Evolutionary conservation across 2,888 invertebrate species (phyloP).

Genomic region (Anodontia alba): DNA sequence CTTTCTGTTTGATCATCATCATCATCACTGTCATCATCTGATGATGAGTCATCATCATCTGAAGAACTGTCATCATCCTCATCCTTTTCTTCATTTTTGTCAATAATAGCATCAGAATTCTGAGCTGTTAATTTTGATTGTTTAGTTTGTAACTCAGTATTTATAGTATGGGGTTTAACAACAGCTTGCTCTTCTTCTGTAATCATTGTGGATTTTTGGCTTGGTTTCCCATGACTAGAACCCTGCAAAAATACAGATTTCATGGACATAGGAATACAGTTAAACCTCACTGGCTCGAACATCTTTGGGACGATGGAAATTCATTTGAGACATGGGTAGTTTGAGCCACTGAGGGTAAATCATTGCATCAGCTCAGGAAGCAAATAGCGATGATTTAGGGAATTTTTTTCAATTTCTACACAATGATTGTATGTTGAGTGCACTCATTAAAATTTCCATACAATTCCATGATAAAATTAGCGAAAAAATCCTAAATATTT

Average conservation of each 20-base stretch:
- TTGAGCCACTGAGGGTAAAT: no score
- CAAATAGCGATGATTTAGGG: no score
- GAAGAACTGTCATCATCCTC: slow-evolving; percentile 29
- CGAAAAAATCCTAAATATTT: no score
- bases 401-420: no score
- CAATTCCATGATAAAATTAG: no score
- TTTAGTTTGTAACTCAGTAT: background rate
- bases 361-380: no score
- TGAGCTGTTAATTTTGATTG: background rate
- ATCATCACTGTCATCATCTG: slow-evolving; percentile 35
- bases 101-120: slow-evolving; percentile 38
- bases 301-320: no score
- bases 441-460: no score
- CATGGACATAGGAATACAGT: no score
- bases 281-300: no score
- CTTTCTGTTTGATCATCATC: slow-evolving; percentile 9
- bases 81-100: slow-evolving; percentile 18
- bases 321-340: no score
- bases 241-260: background rate
- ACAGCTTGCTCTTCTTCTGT: background rate
- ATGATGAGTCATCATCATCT: slow-evolving; percentile 28
- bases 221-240: background rate
- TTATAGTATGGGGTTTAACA: background rate
- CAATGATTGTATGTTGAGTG: no score
- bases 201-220: background rate